A percentile compares a stretch with the other conserved stretches of the same genome.
Evolutionary conservation across 1,140 invertebrate species (phyloP).

Genomic region (Pararge aegeria): DNA sequence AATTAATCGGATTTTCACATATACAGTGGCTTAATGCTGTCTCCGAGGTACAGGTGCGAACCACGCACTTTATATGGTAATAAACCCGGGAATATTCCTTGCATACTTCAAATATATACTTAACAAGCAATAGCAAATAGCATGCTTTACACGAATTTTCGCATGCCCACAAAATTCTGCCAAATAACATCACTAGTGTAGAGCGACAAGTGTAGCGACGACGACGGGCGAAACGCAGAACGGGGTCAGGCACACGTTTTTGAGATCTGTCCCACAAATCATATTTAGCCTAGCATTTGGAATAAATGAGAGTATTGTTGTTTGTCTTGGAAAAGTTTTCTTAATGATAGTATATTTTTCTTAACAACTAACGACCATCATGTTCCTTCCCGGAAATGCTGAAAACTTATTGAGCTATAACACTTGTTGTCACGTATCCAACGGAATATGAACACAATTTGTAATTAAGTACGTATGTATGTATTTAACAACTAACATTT

Average conservation of each 20-base stretch:
- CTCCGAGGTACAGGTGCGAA: too few relatives aligned
- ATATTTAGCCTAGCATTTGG: slow-evolving; percentile 46
- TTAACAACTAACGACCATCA: background rate
- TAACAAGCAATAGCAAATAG: too few relatives aligned
- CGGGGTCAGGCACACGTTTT: slow-evolving; percentile 42
- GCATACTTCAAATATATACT: too few relatives aligned
- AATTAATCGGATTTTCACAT: too few relatives aligned
- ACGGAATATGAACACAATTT: background rate
- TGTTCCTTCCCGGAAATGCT: slow-evolving; percentile 1
- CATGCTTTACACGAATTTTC: too few relatives aligned
- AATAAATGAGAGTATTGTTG: slow-evolving; percentile 37
- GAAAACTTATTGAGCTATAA: background rate
- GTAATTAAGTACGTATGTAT: background rate
- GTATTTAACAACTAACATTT: background rate
- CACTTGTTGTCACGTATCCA: background rate
- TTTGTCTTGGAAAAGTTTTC: slow-evolving; percentile 34
- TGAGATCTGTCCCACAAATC: slow-evolving; percentile 52
- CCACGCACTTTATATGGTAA: too few relatives aligned
- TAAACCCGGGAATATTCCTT: too few relatives aligned
- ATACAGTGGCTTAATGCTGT: too few relatives aligned
- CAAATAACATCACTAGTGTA: slow-evolving; percentile 20
- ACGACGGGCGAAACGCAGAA: slow-evolving; percentile 39
- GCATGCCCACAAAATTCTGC: too few relatives aligned
- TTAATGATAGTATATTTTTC: slow-evolving; percentile 6
- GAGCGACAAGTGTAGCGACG: slow-evolving; percentile 28